Base-by-base conservation (phyloP, 2,113 vertebrate genomes). In the Micronycteris hirsuta region DNA sequence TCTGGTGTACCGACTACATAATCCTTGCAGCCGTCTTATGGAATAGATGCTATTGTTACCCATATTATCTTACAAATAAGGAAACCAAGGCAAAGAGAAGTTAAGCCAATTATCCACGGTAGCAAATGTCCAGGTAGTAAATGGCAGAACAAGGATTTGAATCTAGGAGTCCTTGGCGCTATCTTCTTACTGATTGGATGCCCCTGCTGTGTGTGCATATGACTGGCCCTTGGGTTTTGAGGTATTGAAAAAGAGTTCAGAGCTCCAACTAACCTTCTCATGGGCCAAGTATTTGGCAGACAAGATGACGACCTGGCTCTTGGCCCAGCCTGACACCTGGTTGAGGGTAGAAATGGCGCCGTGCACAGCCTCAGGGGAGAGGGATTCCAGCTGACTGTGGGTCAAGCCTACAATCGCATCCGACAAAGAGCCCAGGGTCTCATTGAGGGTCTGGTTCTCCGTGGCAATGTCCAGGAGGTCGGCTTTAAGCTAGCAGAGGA, bases 301-400 rank as follows among this genome's bases (percentile, higher is more conserved):
- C 89, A 99, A 97, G 97, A 99, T 94, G 92, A 98, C 96, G 89
- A 98, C 94, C 97, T 99, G 99, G 95, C 98, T 98, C 89, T 92
- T 98, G 80, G 98, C 95, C 99, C 99, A 99, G 24, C 99, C 98
- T 3, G 98, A 97, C 56, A 99, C 98, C 96, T 98, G 98, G 96
- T 93, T 98, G 92, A 99, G 98, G 16, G 98, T 98, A 4, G 97
- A 93, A 94, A 99, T 98, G 61, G 99, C 98, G 0, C 86, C 73
- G 1, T 98, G 98, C 86, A 99, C 99, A 0, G 98, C 98, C 93
- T 98, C 96, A 0, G 98, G 97, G 19, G 98, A 98, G 54, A 99
- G 97, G 26, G 98, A 98, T 28, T 98, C 98, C 96, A 99, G 98
- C 92, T 99, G 98, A 58, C 91, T 86, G 91, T 96, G 95, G 15